Conservation (phyloP, 2,113 vertebrate species). For the Bucco capensis region DNA sequence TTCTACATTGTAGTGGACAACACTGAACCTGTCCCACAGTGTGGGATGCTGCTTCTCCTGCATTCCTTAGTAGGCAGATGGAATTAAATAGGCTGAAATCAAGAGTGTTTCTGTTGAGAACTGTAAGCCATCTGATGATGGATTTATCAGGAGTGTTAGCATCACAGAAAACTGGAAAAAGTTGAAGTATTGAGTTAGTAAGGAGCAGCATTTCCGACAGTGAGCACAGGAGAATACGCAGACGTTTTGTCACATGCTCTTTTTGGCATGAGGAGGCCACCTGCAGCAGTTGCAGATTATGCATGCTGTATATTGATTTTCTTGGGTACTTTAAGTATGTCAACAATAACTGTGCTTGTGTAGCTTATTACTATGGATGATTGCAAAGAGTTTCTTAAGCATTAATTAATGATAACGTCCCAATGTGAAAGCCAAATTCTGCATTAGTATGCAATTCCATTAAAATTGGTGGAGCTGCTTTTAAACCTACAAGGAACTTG, state of each 20-base stretch:
- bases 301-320: not conserved
- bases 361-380: not conserved
- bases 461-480: not conserved
- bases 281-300: not conserved
- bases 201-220: not conserved
- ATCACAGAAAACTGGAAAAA: not conserved
- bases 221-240: accelerated
- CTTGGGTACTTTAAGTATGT: not conserved
- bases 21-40: not conserved
- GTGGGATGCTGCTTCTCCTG: not conserved
- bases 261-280: not conserved
- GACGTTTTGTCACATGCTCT: not conserved
- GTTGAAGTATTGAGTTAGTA: not conserved
- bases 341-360: not conserved
- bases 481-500: not conserved
- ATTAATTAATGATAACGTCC: slow-evolving; percentile 39
- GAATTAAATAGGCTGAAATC: not conserved
- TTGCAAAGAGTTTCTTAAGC: not conserved
- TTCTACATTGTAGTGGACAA: accelerated
- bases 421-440: not conserved
- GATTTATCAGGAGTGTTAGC: not conserved
- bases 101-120: not conserved
- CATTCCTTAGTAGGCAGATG: not conserved
- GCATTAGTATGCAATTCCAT: not conserved
- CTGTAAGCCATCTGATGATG: not conserved